Evolutionary conservation across 2,797 vertebrate species (phyloP), one percentile per base, ranked within the genome.

Genomic region (Acanthiza pusilla): DNA sequence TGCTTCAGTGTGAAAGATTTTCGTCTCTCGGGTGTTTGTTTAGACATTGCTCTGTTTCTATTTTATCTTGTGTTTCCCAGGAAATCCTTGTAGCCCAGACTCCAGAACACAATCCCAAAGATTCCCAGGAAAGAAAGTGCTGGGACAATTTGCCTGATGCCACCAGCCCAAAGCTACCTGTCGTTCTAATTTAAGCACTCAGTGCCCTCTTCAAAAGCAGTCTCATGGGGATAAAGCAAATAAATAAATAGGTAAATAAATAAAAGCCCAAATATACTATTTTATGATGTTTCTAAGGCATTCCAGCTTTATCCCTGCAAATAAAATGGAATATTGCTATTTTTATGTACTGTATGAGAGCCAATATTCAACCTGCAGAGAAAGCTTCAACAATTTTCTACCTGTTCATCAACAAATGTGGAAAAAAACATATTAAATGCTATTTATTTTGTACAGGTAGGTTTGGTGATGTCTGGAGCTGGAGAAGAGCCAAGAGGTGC

Each of bases 1-100:
- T 10, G 95, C 81, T 83, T 81, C 32, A 45, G 88, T 87, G 40
- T 38, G 94, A 94, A 93, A 91, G 95, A 91, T 92, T 96, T 93
- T 34, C 5, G 61, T 89, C 96, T 90, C 94, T 71, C 5, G 94
- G 90, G 95, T 60, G 67, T 94, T 94, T 81, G 80, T 84, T 94
- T 89, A 79, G 80, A 81, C 25, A 50, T 34, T 47, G 86, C 58
- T 94, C 80, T 91, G 85, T 67, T 94, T 78, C 85, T 48, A 51
- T 51, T 83, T 89, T 60, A 54, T 58, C 92, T 95, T 13, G 79
- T 65, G 57, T 73, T 88, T 84, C 88, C 76, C 54, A 40, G 16
- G 47, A 90, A 95, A 70, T 48, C 89, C 73, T 50, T 48, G 51
- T 27, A 81, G 88, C 85, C 2, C 38, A 34, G 45, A n/a, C 48